phyloP scores from a whole-genome alignment of 35 echinoderm and acorn worm genomes.

The Strongylocentrotus purpuratus region DNA sequence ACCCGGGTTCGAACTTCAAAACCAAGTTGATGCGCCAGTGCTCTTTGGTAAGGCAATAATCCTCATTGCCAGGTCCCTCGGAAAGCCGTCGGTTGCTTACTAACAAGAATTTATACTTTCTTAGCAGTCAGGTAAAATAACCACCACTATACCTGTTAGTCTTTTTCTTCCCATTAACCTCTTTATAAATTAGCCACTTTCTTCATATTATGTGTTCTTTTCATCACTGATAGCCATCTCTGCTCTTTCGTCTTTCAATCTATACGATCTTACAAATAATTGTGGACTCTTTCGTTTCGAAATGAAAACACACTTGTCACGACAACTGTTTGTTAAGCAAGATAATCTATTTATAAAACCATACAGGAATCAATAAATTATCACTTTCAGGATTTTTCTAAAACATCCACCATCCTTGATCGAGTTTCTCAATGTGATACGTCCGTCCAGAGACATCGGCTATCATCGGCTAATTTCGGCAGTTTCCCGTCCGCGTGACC shows the following conservation, averaged over 20 bases:
- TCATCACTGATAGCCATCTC: background rate
- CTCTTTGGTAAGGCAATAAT: too few relatives aligned
- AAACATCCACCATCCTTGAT: background rate
- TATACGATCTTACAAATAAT: too few relatives aligned
- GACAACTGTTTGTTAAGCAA: background rate
- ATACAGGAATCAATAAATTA: background rate
- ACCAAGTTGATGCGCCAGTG: too few relatives aligned
- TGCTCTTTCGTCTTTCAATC: too few relatives aligned
- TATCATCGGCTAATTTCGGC: background rate
- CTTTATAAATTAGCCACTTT: too few relatives aligned
- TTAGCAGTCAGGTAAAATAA: too few relatives aligned
- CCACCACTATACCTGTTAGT: too few relatives aligned
- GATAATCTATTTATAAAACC: constrained; percentile 4
- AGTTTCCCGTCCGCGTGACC: background rate
- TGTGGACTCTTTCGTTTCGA: background rate
- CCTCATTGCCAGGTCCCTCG: too few relatives aligned
- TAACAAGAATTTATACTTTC: too few relatives aligned
- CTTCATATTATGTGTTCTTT: background rate
- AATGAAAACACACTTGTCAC: background rate
- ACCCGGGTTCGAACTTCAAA: too few relatives aligned
- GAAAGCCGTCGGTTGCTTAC: too few relatives aligned
- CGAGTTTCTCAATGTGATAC: background rate
- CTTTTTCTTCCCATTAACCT: too few relatives aligned
- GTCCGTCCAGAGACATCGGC: background rate
- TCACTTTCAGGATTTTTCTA: background rate